Conservation (phyloP, 1,140 invertebrate species). For the Plutomurus gul region DNA sequence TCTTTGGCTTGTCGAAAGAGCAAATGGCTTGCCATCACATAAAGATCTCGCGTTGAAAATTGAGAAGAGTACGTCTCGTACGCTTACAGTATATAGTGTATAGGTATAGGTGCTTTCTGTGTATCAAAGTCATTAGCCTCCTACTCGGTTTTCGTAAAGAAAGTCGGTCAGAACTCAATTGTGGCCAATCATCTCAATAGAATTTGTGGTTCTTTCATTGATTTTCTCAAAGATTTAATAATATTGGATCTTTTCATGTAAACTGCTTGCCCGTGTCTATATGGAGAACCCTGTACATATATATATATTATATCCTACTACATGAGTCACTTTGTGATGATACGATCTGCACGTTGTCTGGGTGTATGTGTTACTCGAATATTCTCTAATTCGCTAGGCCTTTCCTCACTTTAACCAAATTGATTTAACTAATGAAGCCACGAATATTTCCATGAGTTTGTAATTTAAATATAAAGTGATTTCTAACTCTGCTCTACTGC, state of each 20-base stretch:
- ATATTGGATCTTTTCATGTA: background rate
- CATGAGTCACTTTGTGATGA: too few species aligned
- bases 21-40: too few species aligned
- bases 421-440: background rate
- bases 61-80: background rate
- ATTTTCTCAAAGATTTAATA: conserved; percentile 4
- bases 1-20: too few species aligned
- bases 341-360: too few species aligned
- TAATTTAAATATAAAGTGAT: too few species aligned
- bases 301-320: too few species aligned
- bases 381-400: too few species aligned
- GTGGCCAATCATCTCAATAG: conserved; percentile 20
- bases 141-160: conserved; percentile 21
- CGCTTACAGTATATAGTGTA: background rate
- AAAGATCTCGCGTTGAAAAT: too few species aligned
- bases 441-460: background rate
- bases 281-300: too few species aligned
- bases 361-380: too few species aligned
- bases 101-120: background rate
- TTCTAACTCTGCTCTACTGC: too few species aligned
- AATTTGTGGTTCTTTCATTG: conserved; percentile 29
- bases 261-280: background rate
- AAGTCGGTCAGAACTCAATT: conserved; percentile 32
- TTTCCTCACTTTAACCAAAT: background rate
- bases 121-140: conserved; percentile 33